These are phyloP conservation scores for Poliocrania exsul DNA, from an alignment of 2,797 vertebrate genomes.

Conservation along the genomic window DNA sequence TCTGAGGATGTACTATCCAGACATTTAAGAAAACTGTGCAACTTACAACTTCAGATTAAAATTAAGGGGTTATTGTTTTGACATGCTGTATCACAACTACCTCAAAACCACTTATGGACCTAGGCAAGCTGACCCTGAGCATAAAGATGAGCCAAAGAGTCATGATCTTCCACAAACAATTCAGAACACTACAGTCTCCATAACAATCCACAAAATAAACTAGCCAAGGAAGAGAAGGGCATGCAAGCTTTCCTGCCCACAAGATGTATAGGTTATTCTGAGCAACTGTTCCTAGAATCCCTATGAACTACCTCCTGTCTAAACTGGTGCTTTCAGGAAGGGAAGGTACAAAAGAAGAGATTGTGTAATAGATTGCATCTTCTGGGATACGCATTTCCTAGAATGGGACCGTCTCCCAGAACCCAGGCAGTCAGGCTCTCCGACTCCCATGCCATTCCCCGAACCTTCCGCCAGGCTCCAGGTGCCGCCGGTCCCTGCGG, in stretches of 20 bases:
- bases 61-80: not conserved
- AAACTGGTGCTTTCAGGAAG: not conserved
- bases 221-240: not conserved
- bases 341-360: not conserved
- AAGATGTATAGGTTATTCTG: rapidly evolving
- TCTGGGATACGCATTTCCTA: rapidly evolving
- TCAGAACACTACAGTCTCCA: not conserved
- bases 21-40: rapidly evolving
- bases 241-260: not conserved
- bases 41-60: not conserved
- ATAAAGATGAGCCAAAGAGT: not conserved
- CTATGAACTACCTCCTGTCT: not conserved
- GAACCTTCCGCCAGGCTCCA: not conserved
- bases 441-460: rapidly evolving
- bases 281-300: not conserved
- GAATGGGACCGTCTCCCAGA: rapidly evolving
- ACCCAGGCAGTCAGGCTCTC: rapidly evolving
- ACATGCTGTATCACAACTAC: not conserved
- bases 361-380: rapidly evolving
- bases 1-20: not conserved
- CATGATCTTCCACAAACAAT: not conserved
- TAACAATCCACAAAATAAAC: not conserved
- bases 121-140: not conserved
- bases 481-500: not conserved
- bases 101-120: not conserved